phyloP scores from a whole-genome alignment of 1,140 invertebrate species.

The Drosophila takahashii region DNA sequence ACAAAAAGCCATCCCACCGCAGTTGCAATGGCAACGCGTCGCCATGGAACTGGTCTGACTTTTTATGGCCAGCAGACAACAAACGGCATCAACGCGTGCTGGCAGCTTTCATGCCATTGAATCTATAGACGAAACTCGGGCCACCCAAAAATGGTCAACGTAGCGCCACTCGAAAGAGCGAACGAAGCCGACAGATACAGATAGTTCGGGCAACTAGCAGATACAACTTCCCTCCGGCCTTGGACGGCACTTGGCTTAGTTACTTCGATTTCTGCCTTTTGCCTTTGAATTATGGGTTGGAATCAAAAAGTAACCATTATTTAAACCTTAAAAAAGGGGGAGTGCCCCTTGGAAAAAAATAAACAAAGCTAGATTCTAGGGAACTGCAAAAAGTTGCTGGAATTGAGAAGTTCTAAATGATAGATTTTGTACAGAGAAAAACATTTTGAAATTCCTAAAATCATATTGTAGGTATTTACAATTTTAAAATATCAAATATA shows the following conservation, averaged over 20 bases:
- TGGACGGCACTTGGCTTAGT: conserved; percentile 11
- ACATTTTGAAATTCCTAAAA: background rate
- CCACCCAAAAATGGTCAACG: conserved; percentile 80
- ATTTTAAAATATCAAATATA: background rate
- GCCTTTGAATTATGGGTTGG: conserved; percentile 74
- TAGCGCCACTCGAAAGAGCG: conserved; percentile 68
- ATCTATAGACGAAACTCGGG: conserved; percentile 16
- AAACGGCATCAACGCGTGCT: conserved; percentile 59
- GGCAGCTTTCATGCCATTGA: conserved; percentile 13
- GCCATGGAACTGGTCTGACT: conserved; percentile 75
- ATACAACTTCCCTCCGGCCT: conserved; percentile 18
- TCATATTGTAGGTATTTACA: too few species aligned
- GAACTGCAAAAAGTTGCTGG: conserved; percentile 11
- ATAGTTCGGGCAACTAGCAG: conserved; percentile 32
- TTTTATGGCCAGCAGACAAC: conserved; percentile 69
- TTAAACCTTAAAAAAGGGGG: conserved; percentile 41
- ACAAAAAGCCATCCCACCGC: conserved; percentile 1
- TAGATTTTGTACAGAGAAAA: background rate
- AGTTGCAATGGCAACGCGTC: conserved; percentile 62
- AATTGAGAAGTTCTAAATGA: background rate
- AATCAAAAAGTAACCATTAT: conserved; percentile 80
- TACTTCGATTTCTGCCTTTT: conserved; percentile 27
- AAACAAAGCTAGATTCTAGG: conserved; percentile 20
- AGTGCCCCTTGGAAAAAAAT: conserved; percentile 50
- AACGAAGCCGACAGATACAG: conserved; percentile 47